Conservation (phyloP, 2,888 invertebrate species). For the Catocala sponsa region DNA sequence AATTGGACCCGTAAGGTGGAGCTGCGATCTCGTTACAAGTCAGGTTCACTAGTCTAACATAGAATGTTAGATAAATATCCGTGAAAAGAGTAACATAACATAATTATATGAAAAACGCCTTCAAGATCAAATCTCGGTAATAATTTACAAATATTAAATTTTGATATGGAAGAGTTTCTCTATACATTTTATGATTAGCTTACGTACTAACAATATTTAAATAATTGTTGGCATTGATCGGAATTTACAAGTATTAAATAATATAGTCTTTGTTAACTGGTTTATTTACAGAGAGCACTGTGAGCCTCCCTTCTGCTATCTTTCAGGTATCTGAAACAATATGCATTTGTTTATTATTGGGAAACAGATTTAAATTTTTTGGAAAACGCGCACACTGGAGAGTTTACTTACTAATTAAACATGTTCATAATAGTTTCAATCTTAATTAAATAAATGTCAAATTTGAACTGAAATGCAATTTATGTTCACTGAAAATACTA, state of each 20-base stretch:
- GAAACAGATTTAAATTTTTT: too few relatives aligned
- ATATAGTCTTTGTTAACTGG: conserved; percentile 54
- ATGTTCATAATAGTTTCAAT: too few relatives aligned
- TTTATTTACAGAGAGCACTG: conserved; percentile 55
- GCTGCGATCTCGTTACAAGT: too few relatives aligned
- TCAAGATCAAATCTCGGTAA: conserved; percentile 27
- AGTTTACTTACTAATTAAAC: too few relatives aligned
- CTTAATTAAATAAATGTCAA: too few relatives aligned
- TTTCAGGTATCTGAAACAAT: conserved; percentile 77
- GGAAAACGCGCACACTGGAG: too few relatives aligned
- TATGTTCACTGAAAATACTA: too few relatives aligned
- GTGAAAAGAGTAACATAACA: too few relatives aligned
- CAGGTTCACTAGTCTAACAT: too few relatives aligned
- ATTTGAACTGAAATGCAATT: too few relatives aligned
- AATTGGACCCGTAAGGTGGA: too few relatives aligned
- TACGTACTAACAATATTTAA: conserved; percentile 35
- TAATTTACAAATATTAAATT: conserved; percentile 45
- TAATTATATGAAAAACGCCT: conserved; percentile 31
- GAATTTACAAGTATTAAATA: conserved; percentile 63
- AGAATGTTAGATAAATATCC: too few relatives aligned
- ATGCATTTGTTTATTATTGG: neutral
- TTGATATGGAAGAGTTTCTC: conserved; percentile 76
- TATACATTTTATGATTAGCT: conserved; percentile 55
- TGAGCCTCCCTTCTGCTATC: conserved; percentile 70
- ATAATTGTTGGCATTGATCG: conserved; percentile 69